Percentiles rank a stretch among this genome's conserved stretches.
These are phyloP conservation scores for Pseudolaguvia tuberculata DNA, from an alignment of 2,113 vertebrate genomes.

Conservation along the genomic window DNA sequence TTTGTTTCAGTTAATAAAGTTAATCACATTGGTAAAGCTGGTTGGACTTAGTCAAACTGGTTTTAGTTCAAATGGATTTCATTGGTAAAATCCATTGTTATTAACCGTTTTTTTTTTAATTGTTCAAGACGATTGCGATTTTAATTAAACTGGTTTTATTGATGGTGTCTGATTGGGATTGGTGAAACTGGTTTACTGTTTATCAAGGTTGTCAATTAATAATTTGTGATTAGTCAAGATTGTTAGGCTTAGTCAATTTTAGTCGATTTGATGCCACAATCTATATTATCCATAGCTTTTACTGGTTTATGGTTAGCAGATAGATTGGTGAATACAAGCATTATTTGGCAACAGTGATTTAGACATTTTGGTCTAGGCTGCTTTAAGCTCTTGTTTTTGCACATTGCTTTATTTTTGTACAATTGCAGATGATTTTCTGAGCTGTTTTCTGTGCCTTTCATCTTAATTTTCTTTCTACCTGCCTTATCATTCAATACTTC, in stretches of 20 bases:
- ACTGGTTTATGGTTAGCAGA: not conserved
- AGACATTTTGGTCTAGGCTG: not conserved
- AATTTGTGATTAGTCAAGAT: not conserved
- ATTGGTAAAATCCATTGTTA: no score
- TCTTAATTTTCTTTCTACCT: not conserved
- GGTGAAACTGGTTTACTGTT: not conserved
- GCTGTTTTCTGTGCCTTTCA: not conserved
- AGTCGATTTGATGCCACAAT: not conserved
- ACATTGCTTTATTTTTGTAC: not conserved
- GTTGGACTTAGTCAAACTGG: not conserved
- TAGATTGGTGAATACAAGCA: not conserved
- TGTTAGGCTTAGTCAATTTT: not conserved
- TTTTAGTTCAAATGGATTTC: not conserved
- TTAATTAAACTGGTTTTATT: not conserved
- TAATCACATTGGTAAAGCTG: not conserved
- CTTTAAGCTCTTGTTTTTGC: not conserved
- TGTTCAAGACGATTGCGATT: not conserved
- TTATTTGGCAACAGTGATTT: not conserved
- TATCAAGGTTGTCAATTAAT: not conserved
- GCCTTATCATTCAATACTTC: not conserved
- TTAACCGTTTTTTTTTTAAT: no score
- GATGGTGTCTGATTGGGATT: not conserved
- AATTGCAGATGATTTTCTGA: not conserved
- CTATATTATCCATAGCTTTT: not conserved
- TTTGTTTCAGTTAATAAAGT: not conserved